phyloP scores from a whole-genome alignment of 2,113 vertebrate species.

The Calidris pugnax region DNA sequence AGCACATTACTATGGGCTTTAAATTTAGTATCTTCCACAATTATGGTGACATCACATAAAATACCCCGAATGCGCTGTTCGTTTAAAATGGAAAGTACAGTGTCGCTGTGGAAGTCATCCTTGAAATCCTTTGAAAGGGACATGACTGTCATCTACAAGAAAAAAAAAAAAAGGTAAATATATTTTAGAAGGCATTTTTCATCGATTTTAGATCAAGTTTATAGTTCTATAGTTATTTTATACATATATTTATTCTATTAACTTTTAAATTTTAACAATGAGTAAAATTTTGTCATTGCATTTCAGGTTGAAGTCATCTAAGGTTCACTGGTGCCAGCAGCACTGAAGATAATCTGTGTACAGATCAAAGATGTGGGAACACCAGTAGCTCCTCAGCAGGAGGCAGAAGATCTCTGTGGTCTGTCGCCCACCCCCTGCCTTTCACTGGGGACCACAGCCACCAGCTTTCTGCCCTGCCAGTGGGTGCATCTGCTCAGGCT shows the following conservation, averaged over 20 bases:
- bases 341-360: not conserved
- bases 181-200: not conserved
- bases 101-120: conserved; percentile 88
- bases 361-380: not conserved
- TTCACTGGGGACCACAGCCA: not conserved
- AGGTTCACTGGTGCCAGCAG: not conserved
- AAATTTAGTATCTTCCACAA: conserved; percentile 98
- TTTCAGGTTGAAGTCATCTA: not conserved
- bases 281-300: not conserved
- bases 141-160: conserved; percentile 90
- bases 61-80: conserved; percentile 94
- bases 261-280: not conserved
- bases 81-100: conserved; percentile 89
- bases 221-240: not conserved
- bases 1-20: conserved; percentile 95
- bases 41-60: conserved; percentile 95
- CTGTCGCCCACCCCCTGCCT: not conserved
- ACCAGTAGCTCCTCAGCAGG: not conserved
- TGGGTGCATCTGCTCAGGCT: not conserved
- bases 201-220: not conserved
- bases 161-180: not conserved
- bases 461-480: not conserved
- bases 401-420: not conserved
- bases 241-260: not conserved
- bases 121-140: conserved; percentile 87